These are phyloP conservation scores for Pinctada fucata DNA, from an alignment of 2,888 invertebrate genomes.

Conservation along the genomic window DNA sequence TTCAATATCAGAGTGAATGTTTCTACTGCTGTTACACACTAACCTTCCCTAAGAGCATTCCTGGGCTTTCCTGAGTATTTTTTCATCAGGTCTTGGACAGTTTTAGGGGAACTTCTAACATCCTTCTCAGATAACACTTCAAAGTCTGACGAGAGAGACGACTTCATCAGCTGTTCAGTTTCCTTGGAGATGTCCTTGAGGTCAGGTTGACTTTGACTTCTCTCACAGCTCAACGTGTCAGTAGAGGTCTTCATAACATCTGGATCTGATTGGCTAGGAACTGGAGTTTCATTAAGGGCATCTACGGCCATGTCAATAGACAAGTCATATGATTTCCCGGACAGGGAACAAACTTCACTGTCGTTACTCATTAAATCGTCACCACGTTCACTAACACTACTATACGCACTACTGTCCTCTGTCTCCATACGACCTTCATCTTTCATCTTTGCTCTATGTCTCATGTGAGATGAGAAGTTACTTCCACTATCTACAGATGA, in stretches of 20 bases:
- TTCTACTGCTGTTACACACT: too few relatives aligned
- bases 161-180: slow-evolving; percentile 36
- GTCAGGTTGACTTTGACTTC: slow-evolving; percentile 52
- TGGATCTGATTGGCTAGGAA: slow-evolving; percentile 41
- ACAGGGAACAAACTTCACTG: slow-evolving; percentile 61
- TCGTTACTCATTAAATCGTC: slow-evolving; percentile 65
- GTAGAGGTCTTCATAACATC: slow-evolving; percentile 24
- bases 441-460: slow-evolving; percentile 39
- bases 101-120: slow-evolving; percentile 69
- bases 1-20: too few relatives aligned
- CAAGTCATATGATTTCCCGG: slow-evolving; percentile 50
- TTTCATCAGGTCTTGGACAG: slow-evolving; percentile 61
- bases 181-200: slow-evolving; percentile 44
- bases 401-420: slow-evolving; percentile 31
- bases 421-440: slow-evolving; percentile 34
- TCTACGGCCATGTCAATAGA: slow-evolving; percentile 68
- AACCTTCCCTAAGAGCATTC: slow-evolving; percentile 69
- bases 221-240: slow-evolving; percentile 23
- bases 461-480: slow-evolving; percentile 56
- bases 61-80: slow-evolving; percentile 63
- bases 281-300: slow-evolving; percentile 46
- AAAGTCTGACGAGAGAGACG: slow-evolving; percentile 88
- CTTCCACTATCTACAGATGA: slow-evolving; percentile 73
- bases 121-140: slow-evolving; percentile 83
- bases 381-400: slow-evolving; percentile 49